Base-by-base conservation (phyloP, 1,140 invertebrate species). In the Drosophila ironensis region DNA sequence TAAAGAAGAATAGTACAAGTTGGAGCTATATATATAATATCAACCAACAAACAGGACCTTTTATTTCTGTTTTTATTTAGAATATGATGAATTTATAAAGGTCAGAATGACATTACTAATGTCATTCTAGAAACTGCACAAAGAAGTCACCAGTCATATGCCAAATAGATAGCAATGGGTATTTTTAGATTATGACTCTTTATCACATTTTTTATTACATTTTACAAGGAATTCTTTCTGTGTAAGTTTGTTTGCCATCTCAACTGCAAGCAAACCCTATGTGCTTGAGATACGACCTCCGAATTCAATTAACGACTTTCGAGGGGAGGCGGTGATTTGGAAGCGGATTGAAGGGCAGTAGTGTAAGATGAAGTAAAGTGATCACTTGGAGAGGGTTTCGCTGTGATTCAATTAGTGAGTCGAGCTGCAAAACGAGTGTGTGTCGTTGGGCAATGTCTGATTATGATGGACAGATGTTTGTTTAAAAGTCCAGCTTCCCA, bases 1-100 rank as follows among this genome's bases (percentile, higher is more conserved):
- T 70, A 71, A 80, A 80, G 76, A 70, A 80, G 80, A 80, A 80
- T 80, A 80, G 75, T 48, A 70, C 35, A 70, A 73, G 75, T 64
- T 73, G 40, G 28, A 28, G 27, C 51, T 63, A 22, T 22, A 22
- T 22, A 22, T 22, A 22, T 22, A 22, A 2, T 22, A 22, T 22
- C n/a, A n/a, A n/a, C n/a, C n/a, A n/a, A n/a, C n/a, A n/a, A n/a
- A n/a, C n/a, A n/a, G n/a, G n/a, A n/a, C n/a, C n/a, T n/a, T n/a
- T n/a, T n/a, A n/a, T n/a, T n/a, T n/a, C n/a, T n/a, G n/a, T n/a
- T n/a, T n/a, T n/a, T n/a, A n/a, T n/a, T n/a, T n/a, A n/a, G n/a
- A n/a, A n/a, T n/a, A n/a, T n/a, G n/a, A n/a, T n/a, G n/a, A n/a
- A n/a, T n/a, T n/a, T n/a, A n/a, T n/a, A n/a, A n/a, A n/a, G n/a